Conservation (phyloP, 2,888 invertebrate genomes). For the Polyommatus iphigenia region DNA sequence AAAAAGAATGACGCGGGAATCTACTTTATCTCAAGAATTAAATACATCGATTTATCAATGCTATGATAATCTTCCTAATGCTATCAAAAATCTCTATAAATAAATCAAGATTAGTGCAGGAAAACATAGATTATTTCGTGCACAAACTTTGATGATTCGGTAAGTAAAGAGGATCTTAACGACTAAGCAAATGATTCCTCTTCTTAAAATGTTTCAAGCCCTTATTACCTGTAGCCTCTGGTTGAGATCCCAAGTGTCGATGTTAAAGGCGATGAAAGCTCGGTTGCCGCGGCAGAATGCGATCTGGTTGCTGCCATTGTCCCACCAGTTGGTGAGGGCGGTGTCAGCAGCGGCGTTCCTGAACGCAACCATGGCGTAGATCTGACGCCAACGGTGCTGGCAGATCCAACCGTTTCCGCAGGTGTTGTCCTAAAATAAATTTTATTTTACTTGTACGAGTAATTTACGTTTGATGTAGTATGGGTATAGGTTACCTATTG, state of each 20-base stretch:
- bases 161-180: too few species aligned
- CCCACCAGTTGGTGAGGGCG: conserved; percentile 84
- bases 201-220: neutral
- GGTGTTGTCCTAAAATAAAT: conserved; percentile 53
- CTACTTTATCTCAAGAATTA: too few species aligned
- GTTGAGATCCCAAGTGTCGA: conserved; percentile 72
- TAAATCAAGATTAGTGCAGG: too few species aligned
- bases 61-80: too few species aligned
- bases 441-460: neutral
- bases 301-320: conserved; percentile 87
- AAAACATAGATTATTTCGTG: too few species aligned
- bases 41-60: too few species aligned
- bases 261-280: conserved; percentile 83
- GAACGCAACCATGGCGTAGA: conserved; percentile 86
- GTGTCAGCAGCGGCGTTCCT: conserved; percentile 82
- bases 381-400: conserved; percentile 89
- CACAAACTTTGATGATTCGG: too few species aligned
- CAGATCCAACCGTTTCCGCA: conserved; percentile 87
- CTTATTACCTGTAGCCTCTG: conserved; percentile 70
- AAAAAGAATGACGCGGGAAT: too few species aligned
- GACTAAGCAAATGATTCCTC: too few species aligned
- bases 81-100: too few species aligned
- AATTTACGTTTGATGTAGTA: neutral
- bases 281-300: conserved; percentile 82
- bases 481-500: too few species aligned